phyloP scores from a whole-genome alignment of 2,113 vertebrate species.

The Paratilapia polleni region DNA sequence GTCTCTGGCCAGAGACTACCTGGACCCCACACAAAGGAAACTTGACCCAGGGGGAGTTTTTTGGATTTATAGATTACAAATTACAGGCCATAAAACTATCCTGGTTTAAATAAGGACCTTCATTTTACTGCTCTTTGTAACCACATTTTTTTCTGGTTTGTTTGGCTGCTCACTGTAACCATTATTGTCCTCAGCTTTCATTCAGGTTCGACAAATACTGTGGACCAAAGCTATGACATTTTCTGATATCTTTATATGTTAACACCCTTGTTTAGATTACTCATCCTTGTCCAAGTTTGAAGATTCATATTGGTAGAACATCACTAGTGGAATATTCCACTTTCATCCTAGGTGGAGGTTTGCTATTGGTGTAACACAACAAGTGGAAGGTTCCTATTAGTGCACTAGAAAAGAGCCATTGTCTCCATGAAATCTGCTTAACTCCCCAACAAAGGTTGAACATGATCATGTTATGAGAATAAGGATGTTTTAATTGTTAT shows the following conservation, averaged over 20 bases:
- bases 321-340: too few relatives aligned
- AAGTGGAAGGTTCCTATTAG: too few relatives aligned
- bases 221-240: not conserved
- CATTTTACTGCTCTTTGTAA: not conserved
- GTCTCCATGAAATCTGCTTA: too few relatives aligned
- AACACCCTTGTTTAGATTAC: too few relatives aligned
- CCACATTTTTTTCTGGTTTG: not conserved
- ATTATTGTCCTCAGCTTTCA: not conserved
- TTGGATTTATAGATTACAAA: not conserved
- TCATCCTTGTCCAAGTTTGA: too few relatives aligned
- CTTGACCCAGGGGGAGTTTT: not conserved
- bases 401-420: too few relatives aligned
- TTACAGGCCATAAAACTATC: not conserved
- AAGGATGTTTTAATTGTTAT: too few relatives aligned
- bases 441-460: too few relatives aligned
- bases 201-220: not conserved
- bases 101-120: not conserved
- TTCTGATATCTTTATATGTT: not conserved
- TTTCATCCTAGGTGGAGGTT: too few relatives aligned
- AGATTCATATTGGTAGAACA: too few relatives aligned
- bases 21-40: not conserved
- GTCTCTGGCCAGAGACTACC: not conserved
- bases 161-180: not conserved
- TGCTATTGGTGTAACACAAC: too few relatives aligned
- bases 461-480: not conserved